Conservation (phyloP, 1,140 invertebrate species). For the Papilio aristodemus region DNA sequence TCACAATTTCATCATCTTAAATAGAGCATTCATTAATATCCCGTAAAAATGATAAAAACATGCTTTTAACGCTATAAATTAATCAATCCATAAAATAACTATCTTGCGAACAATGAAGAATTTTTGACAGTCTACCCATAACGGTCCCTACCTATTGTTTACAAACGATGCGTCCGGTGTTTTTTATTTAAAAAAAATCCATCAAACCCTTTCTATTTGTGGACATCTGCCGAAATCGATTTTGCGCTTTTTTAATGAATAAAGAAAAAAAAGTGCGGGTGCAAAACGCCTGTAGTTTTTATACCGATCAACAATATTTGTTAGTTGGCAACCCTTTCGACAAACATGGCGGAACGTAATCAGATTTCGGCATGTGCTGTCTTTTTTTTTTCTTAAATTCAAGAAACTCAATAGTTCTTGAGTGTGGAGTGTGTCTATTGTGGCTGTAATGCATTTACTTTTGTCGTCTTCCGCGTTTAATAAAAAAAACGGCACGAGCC, state of each 20-base stretch:
- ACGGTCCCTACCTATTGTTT: constrained; percentile 69
- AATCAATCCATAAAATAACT: constrained; percentile 55
- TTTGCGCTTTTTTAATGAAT: constrained; percentile 70
- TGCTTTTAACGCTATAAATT: constrained; percentile 49
- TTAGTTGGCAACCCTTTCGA: constrained; percentile 72
- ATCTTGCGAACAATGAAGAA: constrained; percentile 65
- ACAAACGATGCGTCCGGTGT: constrained; percentile 60
- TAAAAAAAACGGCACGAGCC: constrained; percentile 75
- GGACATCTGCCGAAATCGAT: constrained; percentile 78
- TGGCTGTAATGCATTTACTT: constrained; percentile 73
- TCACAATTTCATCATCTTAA: not conserved
- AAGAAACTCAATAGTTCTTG: constrained; percentile 76
- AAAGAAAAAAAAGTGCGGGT: constrained; percentile 54
- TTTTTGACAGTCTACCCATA: constrained; percentile 69
- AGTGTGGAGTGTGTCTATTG: constrained; percentile 73
- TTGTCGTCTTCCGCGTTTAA: constrained; percentile 69
- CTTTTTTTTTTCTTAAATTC: constrained; percentile 66
- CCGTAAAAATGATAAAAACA: constrained; percentile 37
- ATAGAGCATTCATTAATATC: constrained; percentile 23
- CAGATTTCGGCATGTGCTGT: constrained; percentile 78
- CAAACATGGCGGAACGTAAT: constrained; percentile 69
- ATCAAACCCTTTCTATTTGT: constrained; percentile 78
- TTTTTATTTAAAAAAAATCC: constrained; percentile 67
- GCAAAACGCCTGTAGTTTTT: constrained; percentile 71
- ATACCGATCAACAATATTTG: constrained; percentile 55